These are phyloP conservation scores for Labeo calbasu DNA, from an alignment of 2,797 vertebrate species.

Conservation along the genomic window DNA sequence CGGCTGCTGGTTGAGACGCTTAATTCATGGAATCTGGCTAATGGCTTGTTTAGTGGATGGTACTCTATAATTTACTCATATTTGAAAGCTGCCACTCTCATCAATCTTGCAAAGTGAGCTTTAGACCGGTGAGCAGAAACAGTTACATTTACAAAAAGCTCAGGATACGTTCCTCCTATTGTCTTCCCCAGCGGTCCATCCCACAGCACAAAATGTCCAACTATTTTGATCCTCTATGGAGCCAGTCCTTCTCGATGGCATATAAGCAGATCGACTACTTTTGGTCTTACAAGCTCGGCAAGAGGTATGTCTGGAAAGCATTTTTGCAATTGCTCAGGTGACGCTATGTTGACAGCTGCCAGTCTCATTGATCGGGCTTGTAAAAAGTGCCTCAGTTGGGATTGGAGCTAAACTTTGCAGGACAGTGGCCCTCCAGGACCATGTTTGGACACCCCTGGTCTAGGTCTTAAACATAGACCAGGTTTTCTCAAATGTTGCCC, in stretches of 20 bases:
- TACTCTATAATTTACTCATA: slow-evolving; percentile 11
- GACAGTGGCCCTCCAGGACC: too few relatives aligned
- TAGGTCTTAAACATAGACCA: too few relatives aligned
- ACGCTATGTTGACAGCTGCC: too few relatives aligned
- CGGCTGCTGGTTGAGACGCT: background rate
- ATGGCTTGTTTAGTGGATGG: background rate
- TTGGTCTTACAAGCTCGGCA: slow-evolving; percentile 30
- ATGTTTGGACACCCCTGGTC: too few relatives aligned
- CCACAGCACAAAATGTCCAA: background rate
- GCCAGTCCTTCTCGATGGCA: slow-evolving; percentile 46
- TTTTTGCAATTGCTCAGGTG: slow-evolving; percentile 26
- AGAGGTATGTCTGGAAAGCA: slow-evolving; percentile 44
- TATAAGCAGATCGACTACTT: slow-evolving; percentile 35
- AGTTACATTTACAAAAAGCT: slow-evolving; percentile 17
- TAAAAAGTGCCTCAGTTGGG: too few relatives aligned
- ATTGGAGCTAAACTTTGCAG: too few relatives aligned
- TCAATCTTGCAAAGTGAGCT: slow-evolving; percentile 29
- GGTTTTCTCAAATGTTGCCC: too few relatives aligned
- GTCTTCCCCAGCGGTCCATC: slow-evolving; percentile 38
- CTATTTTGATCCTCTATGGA: background rate
- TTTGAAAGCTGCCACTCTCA: slow-evolving; percentile 27
- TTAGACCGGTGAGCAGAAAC: background rate
- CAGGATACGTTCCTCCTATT: background rate
- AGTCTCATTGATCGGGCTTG: too few relatives aligned
- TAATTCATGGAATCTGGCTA: background rate